phyloP scores from a whole-genome alignment of 1,140 invertebrate species.

The Heliconius hewitsoni region DNA sequence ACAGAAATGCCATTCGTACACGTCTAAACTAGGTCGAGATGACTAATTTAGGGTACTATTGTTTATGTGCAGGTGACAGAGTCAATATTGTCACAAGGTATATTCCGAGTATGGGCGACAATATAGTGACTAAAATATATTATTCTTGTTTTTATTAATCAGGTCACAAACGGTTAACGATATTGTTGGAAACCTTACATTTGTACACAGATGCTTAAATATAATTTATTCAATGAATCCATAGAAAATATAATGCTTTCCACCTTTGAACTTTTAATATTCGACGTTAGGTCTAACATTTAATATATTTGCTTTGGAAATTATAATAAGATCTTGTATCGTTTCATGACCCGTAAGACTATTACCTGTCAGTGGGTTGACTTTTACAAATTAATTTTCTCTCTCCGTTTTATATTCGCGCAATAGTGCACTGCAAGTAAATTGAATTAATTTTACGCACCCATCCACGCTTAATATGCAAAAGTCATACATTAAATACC shows the following conservation, averaged over 20 bases:
- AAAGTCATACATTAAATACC: constrained; percentile 29
- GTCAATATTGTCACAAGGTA: neutral
- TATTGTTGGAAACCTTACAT: no score
- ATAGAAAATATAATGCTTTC: no score
- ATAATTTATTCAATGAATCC: no score
- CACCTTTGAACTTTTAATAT: no score
- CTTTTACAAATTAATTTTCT: constrained; percentile 45
- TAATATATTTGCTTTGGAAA: neutral
- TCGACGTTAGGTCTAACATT: no score
- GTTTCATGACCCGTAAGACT: constrained; percentile 45
- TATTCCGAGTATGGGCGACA: neutral
- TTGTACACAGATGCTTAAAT: no score
- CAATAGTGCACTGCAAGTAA: constrained; percentile 25
- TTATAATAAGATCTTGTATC: constrained; percentile 32
- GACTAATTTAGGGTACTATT: constrained; percentile 1
- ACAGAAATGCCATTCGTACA: neutral
- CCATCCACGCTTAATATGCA: constrained; percentile 29
- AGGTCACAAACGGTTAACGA: no score
- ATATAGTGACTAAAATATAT: neutral
- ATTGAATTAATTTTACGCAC: constrained; percentile 39
- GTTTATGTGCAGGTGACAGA: neutral
- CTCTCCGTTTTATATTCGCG: constrained; percentile 39
- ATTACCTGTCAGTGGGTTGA: constrained; percentile 46
- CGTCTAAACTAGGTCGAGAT: neutral
- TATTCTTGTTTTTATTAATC: no score